phyloP scores from a whole-genome alignment of 1,140 invertebrate species.

The Galleria mellonella region DNA sequence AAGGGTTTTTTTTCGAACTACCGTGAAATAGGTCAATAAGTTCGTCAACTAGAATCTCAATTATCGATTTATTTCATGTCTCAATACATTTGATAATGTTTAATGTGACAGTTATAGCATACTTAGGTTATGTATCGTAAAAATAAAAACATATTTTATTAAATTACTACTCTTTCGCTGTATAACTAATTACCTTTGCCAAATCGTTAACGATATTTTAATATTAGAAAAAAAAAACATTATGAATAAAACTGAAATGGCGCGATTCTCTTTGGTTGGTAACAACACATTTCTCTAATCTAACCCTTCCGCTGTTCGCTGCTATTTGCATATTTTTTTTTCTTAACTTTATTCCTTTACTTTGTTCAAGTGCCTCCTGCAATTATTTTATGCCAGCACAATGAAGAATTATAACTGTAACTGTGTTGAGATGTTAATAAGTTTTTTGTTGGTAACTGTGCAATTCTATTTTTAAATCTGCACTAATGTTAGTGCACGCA shows the following conservation, averaged over 20 bases:
- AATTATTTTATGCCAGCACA: constrained; percentile 38
- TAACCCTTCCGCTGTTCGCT: constrained; percentile 27
- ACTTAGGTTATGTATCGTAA: no score
- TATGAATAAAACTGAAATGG: background rate
- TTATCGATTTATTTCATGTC: no score
- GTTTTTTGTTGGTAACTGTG: constrained; percentile 32
- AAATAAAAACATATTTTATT: no score
- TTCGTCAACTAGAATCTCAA: no score
- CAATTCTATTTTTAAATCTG: constrained; percentile 12
- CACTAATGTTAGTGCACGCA: constrained; percentile 2
- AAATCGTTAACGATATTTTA: no score
- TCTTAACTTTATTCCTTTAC: constrained; percentile 38
- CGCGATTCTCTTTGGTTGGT: background rate
- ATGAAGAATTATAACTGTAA: constrained; percentile 42
- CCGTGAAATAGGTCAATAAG: no score
- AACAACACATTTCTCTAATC: constrained; percentile 4
- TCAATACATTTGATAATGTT: no score
- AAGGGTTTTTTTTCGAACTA: no score
- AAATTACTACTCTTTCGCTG: no score
- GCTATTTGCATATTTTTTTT: constrained; percentile 54
- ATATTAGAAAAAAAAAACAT: no score
- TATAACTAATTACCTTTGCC: no score
- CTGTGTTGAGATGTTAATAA: constrained; percentile 50
- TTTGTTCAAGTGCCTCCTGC: constrained; percentile 31
- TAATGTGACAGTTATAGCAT: no score